Conservation (phyloP, 1,140 invertebrate species). For the Ceratina japonica region DNA sequence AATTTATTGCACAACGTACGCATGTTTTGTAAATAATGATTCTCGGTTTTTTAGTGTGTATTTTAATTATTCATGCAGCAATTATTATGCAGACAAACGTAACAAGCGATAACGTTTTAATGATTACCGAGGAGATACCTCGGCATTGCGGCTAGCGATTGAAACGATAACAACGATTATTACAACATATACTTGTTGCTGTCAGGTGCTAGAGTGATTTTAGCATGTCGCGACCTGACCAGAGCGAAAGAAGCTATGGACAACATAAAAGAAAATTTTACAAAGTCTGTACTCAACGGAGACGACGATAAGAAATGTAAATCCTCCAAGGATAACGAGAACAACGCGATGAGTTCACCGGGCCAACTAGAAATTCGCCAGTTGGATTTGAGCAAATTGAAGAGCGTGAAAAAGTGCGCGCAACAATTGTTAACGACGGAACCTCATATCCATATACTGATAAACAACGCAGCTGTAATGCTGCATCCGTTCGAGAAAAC, state of each 20-base stretch:
- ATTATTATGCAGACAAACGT: too few relatives aligned
- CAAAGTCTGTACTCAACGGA: slow-evolving; percentile 8
- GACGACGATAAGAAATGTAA: background rate
- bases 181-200: background rate
- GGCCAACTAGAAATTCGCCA: slow-evolving; percentile 82
- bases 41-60: too few relatives aligned
- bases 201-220: slow-evolving; percentile 80
- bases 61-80: too few relatives aligned
- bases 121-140: too few relatives aligned
- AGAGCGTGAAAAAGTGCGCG: slow-evolving; percentile 87
- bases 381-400: slow-evolving; percentile 86
- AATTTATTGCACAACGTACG: too few relatives aligned
- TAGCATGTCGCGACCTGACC: slow-evolving; percentile 83
- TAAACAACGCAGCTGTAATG: slow-evolving; percentile 92
- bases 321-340: slow-evolving; percentile 63
- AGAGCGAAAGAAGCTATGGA: slow-evolving; percentile 78
- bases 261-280: slow-evolving; percentile 71
- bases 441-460: slow-evolving; percentile 84
- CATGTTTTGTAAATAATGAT: too few relatives aligned
- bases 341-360: slow-evolving; percentile 73
- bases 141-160: too few relatives aligned
- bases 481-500: slow-evolving; percentile 84
- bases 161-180: too few relatives aligned
- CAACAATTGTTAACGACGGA: slow-evolving; percentile 82
- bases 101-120: too few relatives aligned